Base-by-base conservation (phyloP, 2,113 vertebrate species). In the Felis catus region DNA sequence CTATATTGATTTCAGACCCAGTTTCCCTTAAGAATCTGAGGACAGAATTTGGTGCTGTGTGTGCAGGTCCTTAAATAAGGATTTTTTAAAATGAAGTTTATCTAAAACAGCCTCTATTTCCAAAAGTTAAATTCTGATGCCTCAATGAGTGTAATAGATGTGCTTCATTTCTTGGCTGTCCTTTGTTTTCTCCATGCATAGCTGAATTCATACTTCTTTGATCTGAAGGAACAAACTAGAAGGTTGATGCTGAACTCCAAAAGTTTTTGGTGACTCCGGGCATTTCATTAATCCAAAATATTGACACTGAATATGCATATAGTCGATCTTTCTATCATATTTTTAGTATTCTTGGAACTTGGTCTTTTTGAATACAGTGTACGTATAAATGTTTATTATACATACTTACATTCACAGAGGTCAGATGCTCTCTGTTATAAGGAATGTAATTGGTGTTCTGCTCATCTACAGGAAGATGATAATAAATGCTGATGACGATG, bases 1-100 rank as follows among this genome's bases (percentile, higher is more conserved):
- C 86, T 96, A 89, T 95, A 97, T 92, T 97, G 96, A 97, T 97
- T 96, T 97, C 97, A 96, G 93, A 97, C 88, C 91, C 86, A 98
- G 55, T 97, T 97, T 95, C 92, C 78, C 96, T 95, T 91, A 92
- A 88, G 93, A 97, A 76, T 94, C 78, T 6, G n/a, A 97, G 83
- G 65, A 53, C 31, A 91, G 89, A 96, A 97, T 95, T 96, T 92
- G 86, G 66, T 84, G 10, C 23, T 95, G 36, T 90, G 14, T 93
- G 93, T 78, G 94, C 66, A 96, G 25, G 15, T 88, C 31, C 61
- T 97, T 97, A 97, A 76, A 86, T 92, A 95, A 97, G 39, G 80
- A 83, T 70, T 81, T 66, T 53, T 93, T 89, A 23, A 14, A 85
- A 68, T 51, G 14, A 36, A 89, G 27, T 91, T 97, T 96, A 95